Conservation (phyloP, 2,888 invertebrate species). For the Dicycla oo region DNA sequence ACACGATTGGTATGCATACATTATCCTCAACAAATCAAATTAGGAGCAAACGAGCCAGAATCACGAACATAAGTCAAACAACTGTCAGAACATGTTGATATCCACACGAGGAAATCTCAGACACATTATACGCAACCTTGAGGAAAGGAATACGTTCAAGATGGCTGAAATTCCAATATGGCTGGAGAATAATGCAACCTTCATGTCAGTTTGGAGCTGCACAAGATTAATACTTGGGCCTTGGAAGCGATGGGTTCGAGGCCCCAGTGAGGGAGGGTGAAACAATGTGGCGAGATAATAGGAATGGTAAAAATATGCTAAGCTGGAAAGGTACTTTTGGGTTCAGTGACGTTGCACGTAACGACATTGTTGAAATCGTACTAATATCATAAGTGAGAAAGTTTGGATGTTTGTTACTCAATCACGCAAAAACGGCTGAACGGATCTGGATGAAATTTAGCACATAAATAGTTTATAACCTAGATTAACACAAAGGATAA, state of each 20-base stretch:
- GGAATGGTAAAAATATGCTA: constrained; percentile 34
- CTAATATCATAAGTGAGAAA: no score
- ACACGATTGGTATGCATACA: constrained; percentile 10
- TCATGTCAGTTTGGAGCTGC: constrained; percentile 70
- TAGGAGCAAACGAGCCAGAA: constrained; percentile 21
- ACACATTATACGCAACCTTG: constrained; percentile 53
- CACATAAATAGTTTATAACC: no score
- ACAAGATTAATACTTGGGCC: constrained; percentile 72
- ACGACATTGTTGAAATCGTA: constrained; percentile 25
- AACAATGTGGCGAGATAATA: constrained; percentile 18
- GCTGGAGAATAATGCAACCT: constrained; percentile 70
- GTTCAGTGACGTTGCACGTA: constrained; percentile 13
- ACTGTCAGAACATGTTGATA: constrained; percentile 50
- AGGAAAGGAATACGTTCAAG: constrained; percentile 45
- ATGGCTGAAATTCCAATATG: constrained; percentile 66
- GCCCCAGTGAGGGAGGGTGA: constrained; percentile 50
- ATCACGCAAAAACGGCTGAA: no score
- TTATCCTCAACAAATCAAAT: constrained; percentile 34
- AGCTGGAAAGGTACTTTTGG: constrained; percentile 11
- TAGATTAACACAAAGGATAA: no score
- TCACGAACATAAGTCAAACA: constrained; percentile 36
- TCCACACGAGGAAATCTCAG: constrained; percentile 27
- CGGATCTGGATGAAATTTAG: no score
- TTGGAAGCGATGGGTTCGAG: constrained; percentile 58
- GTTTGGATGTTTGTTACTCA: no score